phyloP scores from a whole-genome alignment of 2,888 invertebrate species.

The Chrysolina haemoptera region DNA sequence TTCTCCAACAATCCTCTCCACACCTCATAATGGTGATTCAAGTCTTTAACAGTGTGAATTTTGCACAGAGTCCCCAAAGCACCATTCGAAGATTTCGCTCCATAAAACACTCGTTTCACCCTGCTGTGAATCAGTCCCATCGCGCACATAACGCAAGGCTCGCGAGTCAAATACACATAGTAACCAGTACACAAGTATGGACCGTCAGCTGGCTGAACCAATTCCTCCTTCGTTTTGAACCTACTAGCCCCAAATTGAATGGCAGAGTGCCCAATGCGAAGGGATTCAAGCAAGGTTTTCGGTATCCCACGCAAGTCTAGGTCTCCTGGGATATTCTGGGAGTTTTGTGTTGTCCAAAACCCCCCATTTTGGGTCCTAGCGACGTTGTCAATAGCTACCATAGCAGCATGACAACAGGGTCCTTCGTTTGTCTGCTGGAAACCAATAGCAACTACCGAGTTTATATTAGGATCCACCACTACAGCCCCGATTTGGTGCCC shows the following conservation, averaged over 20 bases:
- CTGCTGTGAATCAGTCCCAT: constrained; percentile 97
- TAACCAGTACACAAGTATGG: constrained; percentile 92
- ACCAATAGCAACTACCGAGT: constrained; percentile 79
- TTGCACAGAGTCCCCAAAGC: constrained; percentile 81
- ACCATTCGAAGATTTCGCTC: constrained; percentile 74
- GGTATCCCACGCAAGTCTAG: constrained; percentile 68
- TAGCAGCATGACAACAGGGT: constrained; percentile 86
- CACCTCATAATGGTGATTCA: constrained; percentile 95
- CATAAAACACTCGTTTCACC: constrained; percentile 85
- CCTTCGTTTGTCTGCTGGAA: constrained; percentile 74
- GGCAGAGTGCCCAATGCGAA: constrained; percentile 51
- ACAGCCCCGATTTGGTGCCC: constrained; percentile 72
- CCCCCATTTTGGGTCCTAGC: constrained; percentile 88
- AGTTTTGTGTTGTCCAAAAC: constrained; percentile 71
- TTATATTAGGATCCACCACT: constrained; percentile 81
- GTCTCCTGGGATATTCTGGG: background rate
- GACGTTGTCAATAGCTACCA: constrained; percentile 89
- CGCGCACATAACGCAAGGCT: constrained; percentile 95
- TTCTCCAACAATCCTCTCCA: constrained; percentile 76
- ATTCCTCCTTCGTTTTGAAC: constrained; percentile 65
- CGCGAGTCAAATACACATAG: constrained; percentile 84
- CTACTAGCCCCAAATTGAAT: constrained; percentile 69
- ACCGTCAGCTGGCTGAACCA: constrained; percentile 68
- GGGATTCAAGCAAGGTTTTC: constrained; percentile 59
- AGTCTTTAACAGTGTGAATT: constrained; percentile 82